phyloP scores from a whole-genome alignment of 2,797 vertebrate species.

The Zenarchopterus dispar region DNA sequence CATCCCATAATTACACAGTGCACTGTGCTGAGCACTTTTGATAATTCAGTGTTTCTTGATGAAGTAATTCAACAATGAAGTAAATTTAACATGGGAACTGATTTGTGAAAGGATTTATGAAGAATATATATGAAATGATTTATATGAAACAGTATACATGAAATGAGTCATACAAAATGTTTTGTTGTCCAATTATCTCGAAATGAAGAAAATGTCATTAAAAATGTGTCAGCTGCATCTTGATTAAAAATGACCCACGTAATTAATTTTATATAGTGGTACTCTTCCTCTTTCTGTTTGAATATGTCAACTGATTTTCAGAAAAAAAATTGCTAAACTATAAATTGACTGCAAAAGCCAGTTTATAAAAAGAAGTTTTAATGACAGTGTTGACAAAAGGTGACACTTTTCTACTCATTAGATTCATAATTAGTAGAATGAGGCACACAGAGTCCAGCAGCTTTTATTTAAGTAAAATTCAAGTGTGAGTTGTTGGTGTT shows the following conservation, averaged over 20 bases:
- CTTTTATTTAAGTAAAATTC: conserved; percentile 67
- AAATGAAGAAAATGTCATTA: conserved; percentile 48
- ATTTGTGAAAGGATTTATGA: conserved; percentile 36
- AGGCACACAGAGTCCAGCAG: conserved; percentile 74
- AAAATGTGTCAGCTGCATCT: conserved; percentile 37
- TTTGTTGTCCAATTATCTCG: conserved; percentile 26
- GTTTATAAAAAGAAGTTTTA: conserved; percentile 64
- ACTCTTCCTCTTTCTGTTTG: background rate
- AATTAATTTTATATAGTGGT: conserved; percentile 6
- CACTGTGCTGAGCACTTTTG: conserved; percentile 79
- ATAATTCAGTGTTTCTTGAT: conserved; percentile 80
- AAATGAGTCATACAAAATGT: conserved; percentile 37
- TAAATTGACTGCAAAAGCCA: background rate
- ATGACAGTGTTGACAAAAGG: conserved; percentile 63
- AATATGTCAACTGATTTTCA: background rate
- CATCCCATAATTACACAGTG: conserved; percentile 23
- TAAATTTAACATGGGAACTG: conserved; percentile 29
- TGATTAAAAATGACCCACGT: conserved; percentile 54
- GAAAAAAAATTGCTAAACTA: background rate
- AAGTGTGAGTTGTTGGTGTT: conserved; percentile 69
- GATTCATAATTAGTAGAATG: conserved; percentile 48
- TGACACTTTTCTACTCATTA: conserved; percentile 48
- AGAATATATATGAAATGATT: conserved; percentile 22
- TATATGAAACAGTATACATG: no score
- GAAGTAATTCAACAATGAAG: conserved; percentile 52